A percentile compares a stretch with the other conserved stretches of the same genome.
Evolutionary conservation across 1,140 invertebrate genomes (phyloP).

Genomic region (Eciton burchellii): DNA sequence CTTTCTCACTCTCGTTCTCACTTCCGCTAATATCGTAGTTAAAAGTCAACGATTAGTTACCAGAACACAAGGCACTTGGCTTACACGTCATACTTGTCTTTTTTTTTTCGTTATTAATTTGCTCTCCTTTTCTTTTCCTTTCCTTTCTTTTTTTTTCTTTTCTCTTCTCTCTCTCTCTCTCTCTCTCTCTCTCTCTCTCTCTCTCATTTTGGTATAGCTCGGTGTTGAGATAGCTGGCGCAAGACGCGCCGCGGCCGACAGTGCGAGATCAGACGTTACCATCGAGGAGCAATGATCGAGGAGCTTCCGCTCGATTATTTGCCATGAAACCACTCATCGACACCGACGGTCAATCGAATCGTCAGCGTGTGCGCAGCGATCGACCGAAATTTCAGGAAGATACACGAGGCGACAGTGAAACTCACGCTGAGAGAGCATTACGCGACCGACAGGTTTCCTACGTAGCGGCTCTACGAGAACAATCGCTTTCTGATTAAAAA

Average conservation of each 20-base stretch:
- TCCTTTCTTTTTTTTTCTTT: too few relatives aligned
- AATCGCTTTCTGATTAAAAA: slow-evolving; percentile 31
- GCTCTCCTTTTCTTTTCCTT: too few relatives aligned
- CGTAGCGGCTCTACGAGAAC: slow-evolving; percentile 21
- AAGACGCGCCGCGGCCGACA: slow-evolving; percentile 66
- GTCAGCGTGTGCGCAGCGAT: not conserved
- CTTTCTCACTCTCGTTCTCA: slow-evolving; percentile 59
- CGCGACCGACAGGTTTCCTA: slow-evolving; percentile 8
- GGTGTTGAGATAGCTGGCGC: slow-evolving; percentile 76
- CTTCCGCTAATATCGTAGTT: slow-evolving; percentile 81
- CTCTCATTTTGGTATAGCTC: slow-evolving; percentile 79
- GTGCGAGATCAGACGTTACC: slow-evolving; percentile 31
- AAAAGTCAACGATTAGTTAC: slow-evolving; percentile 85
- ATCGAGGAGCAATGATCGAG: slow-evolving; percentile 20
- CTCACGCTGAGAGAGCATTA: not conserved
- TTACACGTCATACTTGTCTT: slow-evolving; percentile 83
- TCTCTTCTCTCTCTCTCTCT: too few relatives aligned
- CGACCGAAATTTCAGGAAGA: slow-evolving; percentile 18
- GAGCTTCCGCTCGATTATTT: not conserved
- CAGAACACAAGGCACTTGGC: slow-evolving; percentile 86
- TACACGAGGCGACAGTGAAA: slow-evolving; percentile 27
- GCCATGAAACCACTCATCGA: not conserved
- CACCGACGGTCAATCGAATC: too few relatives aligned
- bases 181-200: too few relatives aligned
- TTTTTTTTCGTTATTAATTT: slow-evolving; percentile 72